A percentile compares a stretch with the other conserved stretches of the same genome.
Conservation (phyloP, 2,797 vertebrate species). For the Periophthalmus magnuspinnatus region DNA sequence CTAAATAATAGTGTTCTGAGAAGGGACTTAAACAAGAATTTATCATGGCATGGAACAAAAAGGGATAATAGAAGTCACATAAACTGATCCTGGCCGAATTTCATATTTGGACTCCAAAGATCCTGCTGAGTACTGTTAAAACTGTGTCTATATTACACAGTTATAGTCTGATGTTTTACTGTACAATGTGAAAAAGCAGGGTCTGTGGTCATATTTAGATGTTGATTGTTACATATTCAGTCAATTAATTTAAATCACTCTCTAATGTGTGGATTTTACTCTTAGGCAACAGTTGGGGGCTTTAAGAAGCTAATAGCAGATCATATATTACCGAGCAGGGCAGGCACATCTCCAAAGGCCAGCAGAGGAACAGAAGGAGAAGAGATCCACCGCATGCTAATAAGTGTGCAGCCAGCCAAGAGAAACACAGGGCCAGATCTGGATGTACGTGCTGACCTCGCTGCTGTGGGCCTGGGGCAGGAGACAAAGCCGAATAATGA, state of each 20-base stretch:
- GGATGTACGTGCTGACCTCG: constrained; percentile 50
- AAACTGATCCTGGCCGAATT: too few relatives aligned
- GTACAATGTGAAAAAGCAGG: neutral
- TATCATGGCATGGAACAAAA: too few relatives aligned
- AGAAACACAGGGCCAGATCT: constrained; percentile 55
- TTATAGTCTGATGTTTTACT: too few relatives aligned
- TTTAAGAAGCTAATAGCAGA: constrained; percentile 21
- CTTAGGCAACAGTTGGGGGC: neutral
- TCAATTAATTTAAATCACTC: constrained; percentile 34
- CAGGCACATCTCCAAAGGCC: constrained; percentile 20
- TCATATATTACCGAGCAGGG: constrained; percentile 28
- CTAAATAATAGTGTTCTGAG: too few relatives aligned
- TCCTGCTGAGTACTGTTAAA: too few relatives aligned
- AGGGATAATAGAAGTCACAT: too few relatives aligned
- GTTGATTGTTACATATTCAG: neutral
- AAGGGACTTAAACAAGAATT: too few relatives aligned
- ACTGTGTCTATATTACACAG: too few relatives aligned
- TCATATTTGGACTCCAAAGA: too few relatives aligned
- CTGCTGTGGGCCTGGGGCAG: constrained; percentile 18
- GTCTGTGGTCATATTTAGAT: neutral
- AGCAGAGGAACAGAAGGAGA: constrained; percentile 24
- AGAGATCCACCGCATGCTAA: constrained; percentile 54
- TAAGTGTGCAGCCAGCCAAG: constrained; percentile 46
- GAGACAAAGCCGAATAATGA: constrained; percentile 45
- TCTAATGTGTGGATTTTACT: constrained; percentile 21